A percentile compares a stretch with the other conserved stretches of the same genome.
phyloP scores from a whole-genome alignment of 1,140 invertebrate species.

The Lasioglossum albipes region DNA sequence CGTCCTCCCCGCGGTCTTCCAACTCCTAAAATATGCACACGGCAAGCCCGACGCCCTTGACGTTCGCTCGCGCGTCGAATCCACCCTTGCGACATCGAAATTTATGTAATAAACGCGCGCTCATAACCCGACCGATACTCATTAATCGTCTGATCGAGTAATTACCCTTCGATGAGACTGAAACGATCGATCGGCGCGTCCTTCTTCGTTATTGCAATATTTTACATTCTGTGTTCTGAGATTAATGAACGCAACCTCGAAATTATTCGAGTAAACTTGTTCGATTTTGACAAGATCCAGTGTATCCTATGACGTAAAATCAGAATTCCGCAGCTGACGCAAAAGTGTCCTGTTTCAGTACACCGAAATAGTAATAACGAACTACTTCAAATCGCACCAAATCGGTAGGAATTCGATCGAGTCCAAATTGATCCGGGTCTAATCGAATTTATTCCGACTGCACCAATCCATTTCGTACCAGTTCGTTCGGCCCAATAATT shows the following conservation, averaged over 20 bases:
- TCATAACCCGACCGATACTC: neutral
- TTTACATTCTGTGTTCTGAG: too few relatives aligned
- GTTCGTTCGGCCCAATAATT: neutral
- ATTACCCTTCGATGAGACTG: neutral
- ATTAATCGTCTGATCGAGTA: conserved; percentile 37
- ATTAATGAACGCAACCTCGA: too few relatives aligned
- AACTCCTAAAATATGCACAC: conserved; percentile 42
- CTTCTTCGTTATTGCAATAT: neutral
- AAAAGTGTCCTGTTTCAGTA: too few relatives aligned
- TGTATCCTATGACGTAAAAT: too few relatives aligned
- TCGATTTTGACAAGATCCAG: too few relatives aligned
- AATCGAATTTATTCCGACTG: neutral
- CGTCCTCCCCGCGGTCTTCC: conserved; percentile 29
- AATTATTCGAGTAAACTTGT: too few relatives aligned
- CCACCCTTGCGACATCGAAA: conserved; percentile 29
- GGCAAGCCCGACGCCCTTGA: neutral
- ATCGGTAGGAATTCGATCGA: neutral
- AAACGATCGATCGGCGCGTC: too few relatives aligned
- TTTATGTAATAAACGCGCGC: conserved; percentile 9
- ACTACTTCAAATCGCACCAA: neutral
- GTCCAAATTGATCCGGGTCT: neutral
- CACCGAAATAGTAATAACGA: neutral
- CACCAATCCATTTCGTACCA: neutral
- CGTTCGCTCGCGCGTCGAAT: neutral
- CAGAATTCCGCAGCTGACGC: too few relatives aligned